Conservation (phyloP, 2,888 invertebrate species). For the Smittia sp. region DNA sequence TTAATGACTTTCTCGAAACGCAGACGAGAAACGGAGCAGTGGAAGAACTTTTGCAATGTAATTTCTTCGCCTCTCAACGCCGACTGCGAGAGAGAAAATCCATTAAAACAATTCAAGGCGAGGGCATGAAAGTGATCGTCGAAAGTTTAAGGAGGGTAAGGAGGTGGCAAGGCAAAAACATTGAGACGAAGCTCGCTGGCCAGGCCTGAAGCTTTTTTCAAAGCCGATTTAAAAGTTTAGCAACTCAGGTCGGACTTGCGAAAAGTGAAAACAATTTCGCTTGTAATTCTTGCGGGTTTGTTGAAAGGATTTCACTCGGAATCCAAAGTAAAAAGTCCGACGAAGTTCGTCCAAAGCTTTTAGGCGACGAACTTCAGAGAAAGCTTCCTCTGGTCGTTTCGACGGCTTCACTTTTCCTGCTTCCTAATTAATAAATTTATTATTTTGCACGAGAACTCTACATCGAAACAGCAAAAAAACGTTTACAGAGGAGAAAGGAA, state of each 20-base stretch:
- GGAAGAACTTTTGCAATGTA: background rate
- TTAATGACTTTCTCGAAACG: constrained; percentile 22
- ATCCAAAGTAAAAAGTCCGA: too few relatives aligned
- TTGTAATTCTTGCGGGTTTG: too few relatives aligned
- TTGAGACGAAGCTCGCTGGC: background rate
- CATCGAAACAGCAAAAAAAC: background rate
- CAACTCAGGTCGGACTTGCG: too few relatives aligned
- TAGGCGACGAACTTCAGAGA: background rate
- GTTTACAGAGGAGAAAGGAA: background rate
- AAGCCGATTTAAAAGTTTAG: too few relatives aligned
- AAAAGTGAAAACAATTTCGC: too few relatives aligned
- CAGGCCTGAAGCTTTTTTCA: background rate
- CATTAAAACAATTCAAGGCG: background rate
- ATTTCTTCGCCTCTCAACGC: background rate
- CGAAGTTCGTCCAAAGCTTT: too few relatives aligned
- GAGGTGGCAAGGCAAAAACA: background rate
- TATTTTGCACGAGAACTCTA: background rate
- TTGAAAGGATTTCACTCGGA: too few relatives aligned
- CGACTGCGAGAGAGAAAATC: background rate
- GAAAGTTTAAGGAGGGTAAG: background rate
- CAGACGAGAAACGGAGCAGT: background rate
- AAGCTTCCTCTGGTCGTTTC: background rate
- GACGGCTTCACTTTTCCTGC: background rate
- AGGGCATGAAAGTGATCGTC: background rate
- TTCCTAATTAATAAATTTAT: constrained; percentile 18